Evolutionary conservation across 2,888 invertebrate genomes (phyloP).

Genomic region (Orthosia cruda): DNA sequence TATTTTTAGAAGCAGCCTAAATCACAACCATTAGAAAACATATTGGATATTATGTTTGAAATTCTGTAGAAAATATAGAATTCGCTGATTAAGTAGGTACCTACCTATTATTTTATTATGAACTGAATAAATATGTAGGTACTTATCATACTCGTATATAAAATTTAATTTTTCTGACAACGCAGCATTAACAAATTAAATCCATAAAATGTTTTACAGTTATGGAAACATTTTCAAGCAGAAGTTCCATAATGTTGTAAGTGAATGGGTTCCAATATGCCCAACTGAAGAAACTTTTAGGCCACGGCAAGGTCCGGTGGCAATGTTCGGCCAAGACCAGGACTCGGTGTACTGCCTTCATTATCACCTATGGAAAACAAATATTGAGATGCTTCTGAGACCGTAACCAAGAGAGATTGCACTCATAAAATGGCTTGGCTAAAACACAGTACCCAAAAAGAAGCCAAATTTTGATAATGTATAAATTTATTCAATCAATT

Average conservation of each 20-base stretch:
- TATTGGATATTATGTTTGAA: not conserved
- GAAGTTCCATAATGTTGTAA: constrained; percentile 54
- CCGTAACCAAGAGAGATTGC: constrained; percentile 44
- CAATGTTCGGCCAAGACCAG: constrained; percentile 54
- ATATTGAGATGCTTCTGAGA: constrained; percentile 32
- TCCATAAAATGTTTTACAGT: constrained; percentile 35
- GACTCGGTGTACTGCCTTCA: constrained; percentile 56
- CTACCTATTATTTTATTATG: no score
- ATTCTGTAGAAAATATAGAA: not conserved
- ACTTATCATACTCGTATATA: no score
- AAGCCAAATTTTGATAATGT: not conserved
- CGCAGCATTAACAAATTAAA: not conserved
- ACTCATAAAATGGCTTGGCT: not conserved
- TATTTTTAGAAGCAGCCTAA: no score
- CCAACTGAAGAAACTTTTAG: constrained; percentile 33
- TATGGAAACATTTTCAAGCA: constrained; percentile 23
- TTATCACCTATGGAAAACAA: constrained; percentile 18
- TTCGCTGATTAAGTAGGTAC: no score
- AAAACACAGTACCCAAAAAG: no score
- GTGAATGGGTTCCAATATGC: constrained; percentile 50
- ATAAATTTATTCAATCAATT: not conserved
- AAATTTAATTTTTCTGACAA: no score
- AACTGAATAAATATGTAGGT: not conserved
- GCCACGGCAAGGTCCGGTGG: constrained; percentile 51
- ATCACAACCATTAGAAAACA: constrained; percentile 25